Conservation (phyloP, 2,888 invertebrate species). For the Zygaena filipendulae region DNA sequence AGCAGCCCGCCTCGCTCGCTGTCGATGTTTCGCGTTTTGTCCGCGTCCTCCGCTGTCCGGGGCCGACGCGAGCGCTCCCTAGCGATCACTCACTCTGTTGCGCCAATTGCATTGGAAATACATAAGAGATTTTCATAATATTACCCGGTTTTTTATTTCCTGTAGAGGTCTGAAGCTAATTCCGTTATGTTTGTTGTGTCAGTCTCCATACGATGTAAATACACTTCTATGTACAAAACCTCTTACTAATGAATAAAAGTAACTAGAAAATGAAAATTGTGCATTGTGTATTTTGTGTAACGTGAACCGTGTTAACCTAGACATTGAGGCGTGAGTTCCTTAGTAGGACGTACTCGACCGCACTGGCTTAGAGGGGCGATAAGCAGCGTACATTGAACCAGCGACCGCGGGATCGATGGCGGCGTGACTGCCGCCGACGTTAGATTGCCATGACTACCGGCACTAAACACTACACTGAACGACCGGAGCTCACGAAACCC, state of each 20-base stretch:
- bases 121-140: slow-evolving; percentile 57
- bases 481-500: slow-evolving; percentile 4
- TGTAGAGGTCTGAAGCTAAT: slow-evolving; percentile 18
- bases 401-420: slow-evolving; percentile 29
- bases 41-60: slow-evolving; percentile 10
- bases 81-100: slow-evolving; percentile 27
- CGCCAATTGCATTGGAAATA: slow-evolving; percentile 52
- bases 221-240: slow-evolving; percentile 3
- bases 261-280: too few species aligned
- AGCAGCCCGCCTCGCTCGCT: slow-evolving; percentile 19
- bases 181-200: slow-evolving; percentile 7
- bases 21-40: too few species aligned
- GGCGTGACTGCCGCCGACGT: slow-evolving; percentile 9
- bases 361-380: neutral
- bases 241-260: too few species aligned
- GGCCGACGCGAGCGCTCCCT: slow-evolving; percentile 19
- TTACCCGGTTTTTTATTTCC: slow-evolving; percentile 55
- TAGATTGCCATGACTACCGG: slow-evolving; percentile 42
- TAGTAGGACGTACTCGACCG: neutral
- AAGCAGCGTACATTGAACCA: slow-evolving; percentile 23
- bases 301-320: slow-evolving; percentile 4
- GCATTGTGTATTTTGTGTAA: too few species aligned
- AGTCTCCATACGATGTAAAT: too few species aligned
- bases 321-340: slow-evolving; percentile 1
- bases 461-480: slow-evolving; percentile 19